Percentiles rank a stretch among this genome's conserved stretches.
Evolutionary conservation across 2,113 vertebrate genomes (phyloP).

Genomic region (Rousettus leschenaultii): DNA sequence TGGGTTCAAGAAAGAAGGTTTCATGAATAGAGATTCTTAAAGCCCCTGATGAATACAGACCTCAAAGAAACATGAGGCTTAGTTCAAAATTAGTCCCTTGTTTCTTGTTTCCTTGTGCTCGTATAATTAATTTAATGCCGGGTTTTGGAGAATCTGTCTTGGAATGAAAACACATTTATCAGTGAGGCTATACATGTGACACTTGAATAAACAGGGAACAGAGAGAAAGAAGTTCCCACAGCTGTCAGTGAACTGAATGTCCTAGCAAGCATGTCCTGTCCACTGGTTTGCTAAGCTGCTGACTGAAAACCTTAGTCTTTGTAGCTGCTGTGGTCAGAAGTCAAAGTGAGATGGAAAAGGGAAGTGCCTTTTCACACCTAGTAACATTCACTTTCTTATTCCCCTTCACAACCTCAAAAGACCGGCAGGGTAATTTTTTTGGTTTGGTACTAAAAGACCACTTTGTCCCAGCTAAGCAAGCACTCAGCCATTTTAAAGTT

Average conservation of each 20-base stretch:
- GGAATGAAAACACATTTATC: constrained; percentile 14
- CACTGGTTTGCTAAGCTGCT: background rate
- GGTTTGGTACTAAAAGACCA: background rate
- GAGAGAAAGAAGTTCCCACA: background rate
- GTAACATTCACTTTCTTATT: background rate
- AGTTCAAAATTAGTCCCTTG: background rate
- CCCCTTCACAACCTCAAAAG: background rate
- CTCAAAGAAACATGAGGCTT: background rate
- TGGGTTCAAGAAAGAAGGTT: background rate
- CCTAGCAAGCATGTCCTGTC: background rate
- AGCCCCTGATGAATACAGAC: background rate
- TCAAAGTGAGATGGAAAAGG: background rate
- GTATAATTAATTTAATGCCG: background rate
- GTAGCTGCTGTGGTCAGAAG: background rate
- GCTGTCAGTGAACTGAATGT: background rate
- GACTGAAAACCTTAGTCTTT: background rate
- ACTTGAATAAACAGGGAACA: constrained; percentile 23
- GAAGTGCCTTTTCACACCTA: background rate
- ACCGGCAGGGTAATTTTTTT: background rate
- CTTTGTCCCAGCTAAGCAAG: background rate
- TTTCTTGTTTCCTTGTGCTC: background rate
- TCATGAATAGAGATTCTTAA: background rate
- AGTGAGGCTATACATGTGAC: background rate
- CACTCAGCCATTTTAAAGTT: background rate
- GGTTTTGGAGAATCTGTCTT: background rate